Percentiles rank a stretch among this genome's conserved stretches.
These are phyloP conservation scores for Euproctis similis DNA, from an alignment of 2,888 invertebrate genomes.

Conservation along the genomic window DNA sequence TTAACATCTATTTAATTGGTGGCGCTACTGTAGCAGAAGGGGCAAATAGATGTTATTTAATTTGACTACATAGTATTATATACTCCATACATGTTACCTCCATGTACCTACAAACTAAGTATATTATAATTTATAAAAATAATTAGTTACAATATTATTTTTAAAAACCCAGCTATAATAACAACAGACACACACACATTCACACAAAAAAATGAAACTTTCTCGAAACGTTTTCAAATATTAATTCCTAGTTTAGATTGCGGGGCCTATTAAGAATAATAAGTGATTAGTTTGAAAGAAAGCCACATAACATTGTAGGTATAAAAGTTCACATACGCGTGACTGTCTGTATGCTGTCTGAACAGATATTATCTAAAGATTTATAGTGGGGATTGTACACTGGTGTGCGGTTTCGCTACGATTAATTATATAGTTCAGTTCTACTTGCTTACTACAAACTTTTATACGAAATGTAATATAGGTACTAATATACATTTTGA, in stretches of 20 bases:
- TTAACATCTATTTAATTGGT: no score
- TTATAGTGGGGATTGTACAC: slow-evolving; percentile 15
- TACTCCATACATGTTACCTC: no score
- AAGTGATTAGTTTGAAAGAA: slow-evolving; percentile 31
- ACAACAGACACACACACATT: neutral
- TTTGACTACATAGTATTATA: no score
- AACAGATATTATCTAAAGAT: slow-evolving; percentile 40
- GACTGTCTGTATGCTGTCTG: slow-evolving; percentile 34
- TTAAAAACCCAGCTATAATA: no score
- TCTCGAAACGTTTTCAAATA: neutral
- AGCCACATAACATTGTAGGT: slow-evolving; percentile 22
- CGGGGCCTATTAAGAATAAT: slow-evolving; percentile 15
- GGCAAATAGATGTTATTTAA: no score
- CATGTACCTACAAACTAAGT: no score
- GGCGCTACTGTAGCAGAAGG: no score
- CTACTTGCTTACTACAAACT: no score
- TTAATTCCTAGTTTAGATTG: neutral
- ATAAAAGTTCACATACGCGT: slow-evolving; percentile 36
- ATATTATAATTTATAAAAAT: no score
- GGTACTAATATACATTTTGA: no score
- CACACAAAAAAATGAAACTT: neutral
- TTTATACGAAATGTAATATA: no score
- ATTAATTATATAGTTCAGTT: slow-evolving; percentile 3
- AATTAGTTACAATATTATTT: no score
- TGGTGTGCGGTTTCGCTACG: slow-evolving; percentile 9